phyloP scores from a whole-genome alignment of 2,797 vertebrate species.

The Lycodopsis pacificus region DNA sequence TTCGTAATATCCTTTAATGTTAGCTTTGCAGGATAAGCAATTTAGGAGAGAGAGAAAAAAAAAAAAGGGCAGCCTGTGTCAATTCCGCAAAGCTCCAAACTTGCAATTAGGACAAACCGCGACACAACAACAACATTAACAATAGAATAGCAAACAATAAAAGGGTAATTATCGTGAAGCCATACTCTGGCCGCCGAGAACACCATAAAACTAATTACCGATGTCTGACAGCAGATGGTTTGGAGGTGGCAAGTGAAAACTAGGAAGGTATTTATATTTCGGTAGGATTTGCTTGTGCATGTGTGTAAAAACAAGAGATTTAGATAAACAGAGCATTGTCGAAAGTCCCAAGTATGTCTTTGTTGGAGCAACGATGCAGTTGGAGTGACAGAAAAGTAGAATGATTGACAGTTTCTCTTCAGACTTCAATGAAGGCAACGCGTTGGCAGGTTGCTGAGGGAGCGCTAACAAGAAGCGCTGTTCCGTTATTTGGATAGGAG shows the following conservation, averaged over 20 bases:
- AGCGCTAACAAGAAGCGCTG: slow-evolving; percentile 29
- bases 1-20: slow-evolving; percentile 54
- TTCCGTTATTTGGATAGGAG: slow-evolving; percentile 30
- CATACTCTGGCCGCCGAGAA: slow-evolving; percentile 75
- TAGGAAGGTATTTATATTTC: slow-evolving; percentile 56
- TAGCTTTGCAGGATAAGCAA: slow-evolving; percentile 66
- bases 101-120: slow-evolving; percentile 79
- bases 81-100: slow-evolving; percentile 50
- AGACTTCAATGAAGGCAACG: slow-evolving; percentile 43
- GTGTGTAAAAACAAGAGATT: slow-evolving; percentile 13
- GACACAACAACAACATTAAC: slow-evolving; percentile 76
- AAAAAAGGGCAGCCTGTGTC: slow-evolving; percentile 46
- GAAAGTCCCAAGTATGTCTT: slow-evolving; percentile 32
- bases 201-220: slow-evolving; percentile 82
- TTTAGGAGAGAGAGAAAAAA: slow-evolving; percentile 71
- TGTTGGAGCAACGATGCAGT: slow-evolving; percentile 56
- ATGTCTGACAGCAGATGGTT: slow-evolving; percentile 80
- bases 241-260: slow-evolving; percentile 58
- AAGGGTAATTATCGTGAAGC: slow-evolving; percentile 74
- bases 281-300: slow-evolving; percentile 39
- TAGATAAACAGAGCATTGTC: slow-evolving; percentile 51
- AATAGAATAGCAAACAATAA: slow-evolving; percentile 78
- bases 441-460: slow-evolving; percentile 26
- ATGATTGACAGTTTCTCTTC: slow-evolving; percentile 55
- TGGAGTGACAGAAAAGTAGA: slow-evolving; percentile 52